Conservation (phyloP, 2,113 vertebrate species). For the Pyrgilauda ruficollis region DNA sequence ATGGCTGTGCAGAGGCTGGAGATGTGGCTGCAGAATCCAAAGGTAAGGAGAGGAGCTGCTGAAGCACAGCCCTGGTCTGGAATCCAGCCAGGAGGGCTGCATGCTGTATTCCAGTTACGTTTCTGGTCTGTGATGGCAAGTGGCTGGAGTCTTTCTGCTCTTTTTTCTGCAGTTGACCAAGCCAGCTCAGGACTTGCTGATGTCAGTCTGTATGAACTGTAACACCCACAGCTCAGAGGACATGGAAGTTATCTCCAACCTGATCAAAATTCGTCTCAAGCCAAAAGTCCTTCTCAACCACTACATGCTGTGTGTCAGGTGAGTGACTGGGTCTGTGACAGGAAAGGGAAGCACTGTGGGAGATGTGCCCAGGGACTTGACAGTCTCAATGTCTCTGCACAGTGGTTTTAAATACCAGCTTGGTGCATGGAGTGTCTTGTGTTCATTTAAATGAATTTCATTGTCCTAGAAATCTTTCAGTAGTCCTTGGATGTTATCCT, state of each 20-base stretch:
- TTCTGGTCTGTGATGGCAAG: not conserved
- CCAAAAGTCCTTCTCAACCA: conserved; percentile 97
- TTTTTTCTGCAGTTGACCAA: conserved; percentile 82
- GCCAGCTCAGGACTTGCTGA: conserved; percentile 96
- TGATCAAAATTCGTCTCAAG: conserved; percentile 97
- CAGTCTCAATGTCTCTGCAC: not conserved
- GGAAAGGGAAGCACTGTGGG: not conserved
- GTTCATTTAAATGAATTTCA: not conserved
- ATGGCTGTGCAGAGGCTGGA: conserved; percentile 94
- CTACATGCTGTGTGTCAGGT: conserved; percentile 95
- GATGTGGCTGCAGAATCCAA: conserved; percentile 99
- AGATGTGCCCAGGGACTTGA: not conserved
- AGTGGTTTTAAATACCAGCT: not conserved
- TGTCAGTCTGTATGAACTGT: conserved; percentile 97
- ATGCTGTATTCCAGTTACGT: rapidly evolving
- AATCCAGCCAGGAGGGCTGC: not conserved
- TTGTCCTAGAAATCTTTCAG: not conserved
- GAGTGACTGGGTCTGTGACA: not conserved
- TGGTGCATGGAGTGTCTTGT: not conserved
- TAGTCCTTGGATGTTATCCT: not conserved
- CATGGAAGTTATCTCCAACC: conserved; percentile 94
- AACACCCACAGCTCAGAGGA: conserved; percentile 89
- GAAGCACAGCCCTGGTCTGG: not conserved
- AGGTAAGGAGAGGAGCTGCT: conserved; percentile 72
- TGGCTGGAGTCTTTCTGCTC: not conserved